Evolutionary conservation across 2,888 invertebrate genomes (phyloP).

Genomic region (Rhopalosiphum nymphaeae): DNA sequence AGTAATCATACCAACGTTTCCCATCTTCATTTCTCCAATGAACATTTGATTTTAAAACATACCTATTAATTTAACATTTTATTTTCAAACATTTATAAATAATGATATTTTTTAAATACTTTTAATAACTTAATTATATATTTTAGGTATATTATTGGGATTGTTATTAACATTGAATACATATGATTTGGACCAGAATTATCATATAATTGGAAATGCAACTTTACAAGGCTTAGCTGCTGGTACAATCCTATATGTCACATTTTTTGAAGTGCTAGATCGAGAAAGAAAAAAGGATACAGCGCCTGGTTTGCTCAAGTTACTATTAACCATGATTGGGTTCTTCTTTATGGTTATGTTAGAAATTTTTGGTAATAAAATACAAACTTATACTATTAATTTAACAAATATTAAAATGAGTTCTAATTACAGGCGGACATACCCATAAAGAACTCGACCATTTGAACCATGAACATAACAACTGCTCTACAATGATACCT

Average conservation of each 20-base stretch:
- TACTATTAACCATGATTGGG: slow-evolving; percentile 66
- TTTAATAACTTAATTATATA: not conserved
- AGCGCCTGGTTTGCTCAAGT: slow-evolving; percentile 66
- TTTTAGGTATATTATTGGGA: slow-evolving; percentile 70
- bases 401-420: not conserved
- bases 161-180: slow-evolving; percentile 70
- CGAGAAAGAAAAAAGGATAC: slow-evolving; percentile 65
- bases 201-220: slow-evolving; percentile 71
- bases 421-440: slow-evolving; percentile 57
- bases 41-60: not conserved
- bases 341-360: slow-evolving; percentile 66
- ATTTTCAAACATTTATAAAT: not conserved
- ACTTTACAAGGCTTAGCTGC: slow-evolving; percentile 72
- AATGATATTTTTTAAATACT: not conserved
- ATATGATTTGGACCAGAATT: slow-evolving; percentile 69
- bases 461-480: slow-evolving; percentile 69
- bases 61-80: not conserved
- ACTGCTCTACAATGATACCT: not conserved
- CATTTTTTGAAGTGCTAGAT: slow-evolving; percentile 73
- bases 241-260: slow-evolving; percentile 73
- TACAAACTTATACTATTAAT: not conserved
- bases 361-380: slow-evolving; percentile 66
- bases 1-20: not conserved
- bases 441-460: slow-evolving; percentile 66
- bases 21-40: not conserved